phyloP scores from a whole-genome alignment of 1,140 invertebrate species.

The Caenorhabditis inopinata region DNA sequence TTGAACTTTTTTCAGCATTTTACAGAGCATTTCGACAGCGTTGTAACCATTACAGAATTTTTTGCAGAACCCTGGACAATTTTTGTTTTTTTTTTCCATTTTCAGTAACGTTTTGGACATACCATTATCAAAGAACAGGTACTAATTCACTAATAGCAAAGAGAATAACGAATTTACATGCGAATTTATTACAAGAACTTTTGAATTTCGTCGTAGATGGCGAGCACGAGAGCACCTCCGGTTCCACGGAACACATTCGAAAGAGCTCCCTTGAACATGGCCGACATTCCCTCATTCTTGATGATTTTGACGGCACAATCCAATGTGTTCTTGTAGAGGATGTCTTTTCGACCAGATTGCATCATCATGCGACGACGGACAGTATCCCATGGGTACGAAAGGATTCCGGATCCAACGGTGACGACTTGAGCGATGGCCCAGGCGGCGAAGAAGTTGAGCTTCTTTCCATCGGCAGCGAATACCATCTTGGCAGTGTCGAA shows the following conservation, averaged over 20 bases:
- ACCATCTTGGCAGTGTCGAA: conserved; percentile 67
- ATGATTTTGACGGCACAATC: conserved; percentile 70
- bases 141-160: no score
- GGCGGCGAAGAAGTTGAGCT: conserved; percentile 67
- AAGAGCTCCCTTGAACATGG: conserved; percentile 71
- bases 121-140: no score
- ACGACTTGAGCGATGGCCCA: conserved; percentile 68
- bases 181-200: conserved; percentile 51
- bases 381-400: conserved; percentile 73
- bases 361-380: conserved; percentile 70
- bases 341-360: conserved; percentile 71
- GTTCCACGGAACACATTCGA: conserved; percentile 70
- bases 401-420: conserved; percentile 70
- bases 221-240: conserved; percentile 70
- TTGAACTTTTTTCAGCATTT: no score
- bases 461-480: conserved; percentile 62
- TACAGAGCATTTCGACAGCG: no score
- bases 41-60: no score
- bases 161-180: no score
- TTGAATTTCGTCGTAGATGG: conserved; percentile 71
- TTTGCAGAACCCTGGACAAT: no score
- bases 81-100: no score
- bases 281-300: conserved; percentile 68
- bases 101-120: no score
- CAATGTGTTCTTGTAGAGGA: conserved; percentile 71